phyloP scores from a whole-genome alignment of 2,113 vertebrate genomes.

The Pyxicephalus adspersus region DNA sequence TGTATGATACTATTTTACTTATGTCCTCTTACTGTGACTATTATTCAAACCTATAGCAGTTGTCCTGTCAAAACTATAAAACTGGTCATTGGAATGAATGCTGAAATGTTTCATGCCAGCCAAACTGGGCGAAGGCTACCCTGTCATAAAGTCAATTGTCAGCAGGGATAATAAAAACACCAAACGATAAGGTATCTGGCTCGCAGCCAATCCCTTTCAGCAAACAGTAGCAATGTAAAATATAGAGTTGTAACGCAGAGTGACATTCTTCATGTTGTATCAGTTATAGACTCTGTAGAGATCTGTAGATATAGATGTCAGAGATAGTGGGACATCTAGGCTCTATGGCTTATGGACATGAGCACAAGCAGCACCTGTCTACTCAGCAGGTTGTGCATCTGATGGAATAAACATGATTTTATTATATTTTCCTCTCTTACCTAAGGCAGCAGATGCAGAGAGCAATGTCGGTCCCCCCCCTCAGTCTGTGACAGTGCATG shows the following conservation, averaged over 20 bases:
- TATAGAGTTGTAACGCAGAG: slow-evolving; percentile 67
- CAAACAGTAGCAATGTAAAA: slow-evolving; percentile 53
- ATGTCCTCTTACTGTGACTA: not conserved
- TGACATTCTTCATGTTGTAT: slow-evolving; percentile 78
- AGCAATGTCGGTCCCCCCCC: slow-evolving; percentile 61
- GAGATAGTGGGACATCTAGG: slow-evolving; percentile 72
- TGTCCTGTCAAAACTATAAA: slow-evolving; percentile 9
- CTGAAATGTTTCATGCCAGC: slow-evolving; percentile 25
- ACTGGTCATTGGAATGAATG: slow-evolving; percentile 23
- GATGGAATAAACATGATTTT: slow-evolving; percentile 61
- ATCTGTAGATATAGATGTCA: slow-evolving; percentile 81
- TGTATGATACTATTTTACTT: not conserved
- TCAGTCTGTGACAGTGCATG: slow-evolving; percentile 71
- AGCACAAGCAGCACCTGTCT: slow-evolving; percentile 77
- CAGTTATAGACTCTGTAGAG: slow-evolving; percentile 69
- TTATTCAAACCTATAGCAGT: not conserved
- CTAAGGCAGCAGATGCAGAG: slow-evolving; percentile 56
- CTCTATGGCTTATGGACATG: slow-evolving; percentile 74
- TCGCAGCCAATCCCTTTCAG: slow-evolving; percentile 38
- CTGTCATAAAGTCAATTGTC: slow-evolving; percentile 46
- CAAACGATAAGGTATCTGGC: slow-evolving; percentile 44
- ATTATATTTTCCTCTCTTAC: slow-evolving; percentile 52
- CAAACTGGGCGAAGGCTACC: slow-evolving; percentile 13
- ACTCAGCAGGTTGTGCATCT: slow-evolving; percentile 78
- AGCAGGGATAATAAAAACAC: slow-evolving; percentile 42